Evolutionary conservation across 1,140 invertebrate genomes (phyloP).

Genomic region (Zaprionus vittiger): DNA sequence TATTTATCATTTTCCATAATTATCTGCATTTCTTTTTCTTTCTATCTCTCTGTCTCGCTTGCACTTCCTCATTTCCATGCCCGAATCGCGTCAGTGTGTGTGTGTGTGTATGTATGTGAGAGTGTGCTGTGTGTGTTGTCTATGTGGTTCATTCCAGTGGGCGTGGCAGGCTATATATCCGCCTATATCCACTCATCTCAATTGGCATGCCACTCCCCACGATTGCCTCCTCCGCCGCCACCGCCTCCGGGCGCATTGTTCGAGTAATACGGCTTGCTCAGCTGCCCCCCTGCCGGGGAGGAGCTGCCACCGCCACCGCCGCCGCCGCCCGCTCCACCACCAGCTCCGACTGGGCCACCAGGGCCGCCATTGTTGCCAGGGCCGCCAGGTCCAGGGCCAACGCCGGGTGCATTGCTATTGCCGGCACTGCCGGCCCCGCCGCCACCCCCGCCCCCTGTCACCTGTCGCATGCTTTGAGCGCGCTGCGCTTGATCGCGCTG

Average conservation of each 20-base stretch:
- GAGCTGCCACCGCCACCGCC: constrained; percentile 54
- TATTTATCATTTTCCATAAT: constrained; percentile 5
- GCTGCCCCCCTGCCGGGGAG: constrained; percentile 52
- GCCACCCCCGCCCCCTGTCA: constrained; percentile 59
- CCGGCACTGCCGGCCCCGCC: constrained; percentile 63
- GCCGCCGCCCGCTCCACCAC: constrained; percentile 48
- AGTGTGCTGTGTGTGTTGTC: constrained; percentile 10
- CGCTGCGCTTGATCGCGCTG: constrained; percentile 70
- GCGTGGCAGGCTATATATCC: constrained; percentile 16
- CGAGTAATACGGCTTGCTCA: constrained; percentile 82
- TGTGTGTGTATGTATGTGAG: constrained; percentile 35
- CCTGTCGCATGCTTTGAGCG: constrained; percentile 79
- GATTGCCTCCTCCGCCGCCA: constrained; percentile 52
- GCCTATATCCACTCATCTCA: constrained; percentile 65
- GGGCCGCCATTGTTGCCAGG: constrained; percentile 51
- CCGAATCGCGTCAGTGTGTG: constrained; percentile 25
- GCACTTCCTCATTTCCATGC: constrained; percentile 16
- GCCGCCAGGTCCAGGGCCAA: constrained; percentile 57
- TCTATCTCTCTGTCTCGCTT: constrained; percentile 57
- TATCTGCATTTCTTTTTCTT: not conserved
- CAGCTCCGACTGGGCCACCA: constrained; percentile 60
- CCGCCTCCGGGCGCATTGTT: constrained; percentile 72
- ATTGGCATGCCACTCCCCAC: constrained; percentile 77
- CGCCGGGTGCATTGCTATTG: constrained; percentile 55
- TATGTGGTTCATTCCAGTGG: constrained; percentile 72